Base-by-base conservation (phyloP, 2,113 vertebrate genomes). In the Dipodomys spectabilis region DNA sequence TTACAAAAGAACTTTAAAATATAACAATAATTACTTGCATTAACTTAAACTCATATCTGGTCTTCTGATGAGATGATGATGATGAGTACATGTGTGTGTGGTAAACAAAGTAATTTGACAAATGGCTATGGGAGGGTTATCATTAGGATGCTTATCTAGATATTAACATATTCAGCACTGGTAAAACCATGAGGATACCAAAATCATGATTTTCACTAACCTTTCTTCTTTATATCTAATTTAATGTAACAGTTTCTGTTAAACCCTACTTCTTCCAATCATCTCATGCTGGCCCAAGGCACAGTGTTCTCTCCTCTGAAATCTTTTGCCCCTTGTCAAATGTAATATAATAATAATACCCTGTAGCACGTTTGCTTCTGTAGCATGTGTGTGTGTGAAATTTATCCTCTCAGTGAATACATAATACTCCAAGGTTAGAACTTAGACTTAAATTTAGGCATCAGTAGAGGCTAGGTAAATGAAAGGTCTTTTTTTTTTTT, bases 1-100 rank as follows among this genome's bases (percentile, higher is more conserved):
- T 77, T 87, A 89, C 68, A 94, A 72, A 30, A 85, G 73, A 87
- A 74, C 65, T 95, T 57, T 82, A 84, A 79, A 91, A 88, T 86
- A 88, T 25, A 83, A 94, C 30, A 57, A 62, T 65, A 67, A 44
- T 85, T 78, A 16, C 74, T 82, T 86, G 13, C 86, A 72, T 77
- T 32, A 86, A 68, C 53, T 90, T 45, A 72, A 87, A 82, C 35
- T 78, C 65, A 23, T 62, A n/a, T 32, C 64, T 49, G 44, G 16
- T 25, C 28, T 91, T 68, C 11, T 67, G 68, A 39, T 39, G 45
- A 65, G 69, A 49, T 49, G 49, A 49, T 49, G 49, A 49, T 49
- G 49, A 12, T 49, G 49, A 16, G 1, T 74, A n/a, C 72, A 2
- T 10, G 13, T 16, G 0, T 44, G 44, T 25, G 57, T 49, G 53